phyloP scores from a whole-genome alignment of 2,888 invertebrate species.

The Mimumesa dahlbomi region DNA sequence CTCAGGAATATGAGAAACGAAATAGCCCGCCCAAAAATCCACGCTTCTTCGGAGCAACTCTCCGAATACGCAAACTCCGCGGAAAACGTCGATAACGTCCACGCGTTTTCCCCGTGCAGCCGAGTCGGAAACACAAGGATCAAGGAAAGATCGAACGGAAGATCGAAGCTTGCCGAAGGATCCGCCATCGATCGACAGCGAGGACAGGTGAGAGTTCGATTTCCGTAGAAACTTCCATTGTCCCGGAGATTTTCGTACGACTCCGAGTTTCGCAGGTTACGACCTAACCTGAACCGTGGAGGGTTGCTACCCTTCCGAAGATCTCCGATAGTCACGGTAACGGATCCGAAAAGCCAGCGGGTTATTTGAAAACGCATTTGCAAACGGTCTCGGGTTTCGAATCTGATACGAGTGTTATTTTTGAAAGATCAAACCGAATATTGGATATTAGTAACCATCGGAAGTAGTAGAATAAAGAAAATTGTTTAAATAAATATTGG shows the following conservation, averaged over 20 bases:
- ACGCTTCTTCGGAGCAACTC: slow-evolving; percentile 69
- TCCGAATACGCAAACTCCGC: slow-evolving; percentile 71
- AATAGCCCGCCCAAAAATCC: slow-evolving; percentile 52
- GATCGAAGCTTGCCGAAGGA: slow-evolving; percentile 4
- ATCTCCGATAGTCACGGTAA: slow-evolving; percentile 43
- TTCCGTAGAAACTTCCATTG: not conserved
- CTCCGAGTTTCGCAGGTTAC: slow-evolving; percentile 28
- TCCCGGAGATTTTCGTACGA: not conserved
- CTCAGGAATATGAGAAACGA: too few species aligned
- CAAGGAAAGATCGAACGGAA: slow-evolving; percentile 15
- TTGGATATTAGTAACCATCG: too few species aligned
- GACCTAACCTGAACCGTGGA: slow-evolving; percentile 25
- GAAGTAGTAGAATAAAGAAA: too few species aligned
- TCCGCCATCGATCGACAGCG: not conserved
- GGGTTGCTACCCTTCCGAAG: slow-evolving; percentile 23
- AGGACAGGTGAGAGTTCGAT: slow-evolving; percentile 39
- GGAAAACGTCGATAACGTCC: slow-evolving; percentile 77
- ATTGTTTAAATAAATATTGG: too few species aligned
- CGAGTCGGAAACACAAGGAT: slow-evolving; percentile 25
- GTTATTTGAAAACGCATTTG: slow-evolving; percentile 31
- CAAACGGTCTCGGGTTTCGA: slow-evolving; percentile 5
- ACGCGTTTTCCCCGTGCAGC: slow-evolving; percentile 46
- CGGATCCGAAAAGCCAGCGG: slow-evolving; percentile 7
- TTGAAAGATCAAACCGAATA: too few species aligned
- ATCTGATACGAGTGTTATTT: too few species aligned